Base-by-base conservation (phyloP, 2,888 invertebrate species). In the Lysandra coridon region DNA sequence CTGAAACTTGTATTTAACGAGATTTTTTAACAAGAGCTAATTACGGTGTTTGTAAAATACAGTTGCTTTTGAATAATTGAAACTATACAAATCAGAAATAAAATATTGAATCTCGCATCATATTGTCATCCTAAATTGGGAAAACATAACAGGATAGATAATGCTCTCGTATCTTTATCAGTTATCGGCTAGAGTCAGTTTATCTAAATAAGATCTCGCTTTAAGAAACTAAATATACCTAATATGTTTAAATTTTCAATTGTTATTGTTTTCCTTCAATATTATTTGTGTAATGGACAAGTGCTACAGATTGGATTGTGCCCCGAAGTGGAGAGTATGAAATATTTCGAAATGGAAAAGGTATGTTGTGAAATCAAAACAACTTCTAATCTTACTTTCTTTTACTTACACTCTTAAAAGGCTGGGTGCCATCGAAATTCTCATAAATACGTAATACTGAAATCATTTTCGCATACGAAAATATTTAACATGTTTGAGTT, bases 281-380 rank as follows among this genome's bases (percentile, higher is more conserved):
- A 83, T 5, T 81, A 82, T 57, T 57, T 84, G 7, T 84, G 88
- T 83, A 77, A 74, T 7, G 85, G 85, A 1, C 93, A 93, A 85
- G 87, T 93, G 1, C 14, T 92, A 12, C 89, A 92, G 78, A 92
- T 93, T 80, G 93, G 94, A 1, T 79, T 81, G 0, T 94, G 94
- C 83, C 82, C 84, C 0, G 83, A 88, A 5, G 89, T 92, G 0
- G 82, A 86, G 1, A 89, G 92, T n/a, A 88, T 91, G 87, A 86
- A 84, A 75, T 91, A 87, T 83, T 94, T 94, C 82, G 88, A 92
- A 82, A 81, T 93, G 17, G 91, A 93, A 83, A 89, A 87, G 82
- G 94, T 94, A 12, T 6, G 77, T 77, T 5, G 3, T 62, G 10
- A n/a, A 62, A 62, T 73, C 14, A 37, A 17, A n/a, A 14, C 4